phyloP scores from a whole-genome alignment of 2,888 invertebrate genomes.

The Folsomia candida region DNA sequence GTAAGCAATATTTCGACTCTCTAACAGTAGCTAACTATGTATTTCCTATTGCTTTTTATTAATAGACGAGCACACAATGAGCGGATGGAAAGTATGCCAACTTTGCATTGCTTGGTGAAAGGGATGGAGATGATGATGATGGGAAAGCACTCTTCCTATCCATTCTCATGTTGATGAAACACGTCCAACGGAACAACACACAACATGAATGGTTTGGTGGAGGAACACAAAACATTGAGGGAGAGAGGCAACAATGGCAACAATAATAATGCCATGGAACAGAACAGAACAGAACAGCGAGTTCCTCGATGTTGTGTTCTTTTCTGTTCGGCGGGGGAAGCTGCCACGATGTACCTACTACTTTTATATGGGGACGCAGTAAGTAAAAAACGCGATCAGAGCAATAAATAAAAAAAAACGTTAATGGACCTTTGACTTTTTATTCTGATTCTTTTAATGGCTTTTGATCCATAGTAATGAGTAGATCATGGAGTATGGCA shows the following conservation, averaged over 20 bases:
- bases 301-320: too few relatives aligned
- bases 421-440: constrained; percentile 43
- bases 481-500: too few relatives aligned
- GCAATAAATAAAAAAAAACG: constrained; percentile 43
- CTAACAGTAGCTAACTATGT: too few relatives aligned
- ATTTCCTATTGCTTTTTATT: too few relatives aligned
- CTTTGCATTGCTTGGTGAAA: not conserved
- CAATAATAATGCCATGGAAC: constrained; percentile 3
- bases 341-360: constrained; percentile 8
- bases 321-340: not conserved
- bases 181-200: constrained; percentile 8
- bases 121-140: too few relatives aligned
- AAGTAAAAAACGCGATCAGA: constrained; percentile 20
- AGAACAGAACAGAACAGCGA: constrained; percentile 6
- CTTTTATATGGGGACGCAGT: constrained; percentile 23
- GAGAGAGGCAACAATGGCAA: constrained; percentile 22
- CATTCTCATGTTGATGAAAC: constrained; percentile 16
- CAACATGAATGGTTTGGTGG: not conserved
- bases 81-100: too few relatives aligned
- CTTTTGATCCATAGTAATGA: constrained; percentile 9
- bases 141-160: not conserved
- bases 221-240: not conserved
- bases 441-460: constrained; percentile 38
- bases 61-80: too few relatives aligned
- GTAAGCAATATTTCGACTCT: too few relatives aligned